These are phyloP conservation scores for Ramphastos sulfuratus DNA, from an alignment of 2,113 vertebrate species.

Conservation along the genomic window DNA sequence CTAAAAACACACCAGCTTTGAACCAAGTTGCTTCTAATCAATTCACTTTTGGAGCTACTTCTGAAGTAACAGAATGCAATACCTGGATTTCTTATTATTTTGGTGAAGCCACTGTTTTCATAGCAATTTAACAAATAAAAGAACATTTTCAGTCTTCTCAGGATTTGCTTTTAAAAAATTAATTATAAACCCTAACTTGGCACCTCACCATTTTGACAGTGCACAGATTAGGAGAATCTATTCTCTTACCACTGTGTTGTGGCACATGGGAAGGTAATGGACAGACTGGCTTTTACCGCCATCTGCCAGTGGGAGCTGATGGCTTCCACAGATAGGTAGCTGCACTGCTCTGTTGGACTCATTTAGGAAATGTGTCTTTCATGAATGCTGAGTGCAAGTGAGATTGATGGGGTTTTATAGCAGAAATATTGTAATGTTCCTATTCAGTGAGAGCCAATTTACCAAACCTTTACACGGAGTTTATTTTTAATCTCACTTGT, in stretches of 20 bases:
- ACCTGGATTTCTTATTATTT: neutral
- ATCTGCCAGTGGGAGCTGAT: neutral
- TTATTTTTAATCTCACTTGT: constrained; percentile 22
- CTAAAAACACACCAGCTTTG: neutral
- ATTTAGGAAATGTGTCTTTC: neutral
- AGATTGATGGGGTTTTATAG: constrained; percentile 37
- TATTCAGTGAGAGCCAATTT: constrained; percentile 8
- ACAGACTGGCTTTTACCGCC: neutral
- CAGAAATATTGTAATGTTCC: constrained; percentile 22
- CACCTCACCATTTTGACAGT: neutral
- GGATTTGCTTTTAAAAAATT: neutral
- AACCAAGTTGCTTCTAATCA: constrained; percentile 9
- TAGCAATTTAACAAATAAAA: neutral
- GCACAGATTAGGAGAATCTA: neutral
- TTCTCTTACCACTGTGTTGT: neutral
- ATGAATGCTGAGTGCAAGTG: neutral
- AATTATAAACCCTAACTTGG: neutral
- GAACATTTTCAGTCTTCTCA: neutral
- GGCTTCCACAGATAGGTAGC: neutral
- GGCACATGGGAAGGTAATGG: neutral
- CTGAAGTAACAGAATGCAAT: neutral
- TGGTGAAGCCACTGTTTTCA: neutral
- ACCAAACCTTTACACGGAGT: fast-evolving
- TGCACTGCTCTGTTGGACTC: neutral
- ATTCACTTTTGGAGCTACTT: neutral